Evolutionary conservation across 2,888 invertebrate species (phyloP).

Genomic region (Acanthoscelides obtectus): DNA sequence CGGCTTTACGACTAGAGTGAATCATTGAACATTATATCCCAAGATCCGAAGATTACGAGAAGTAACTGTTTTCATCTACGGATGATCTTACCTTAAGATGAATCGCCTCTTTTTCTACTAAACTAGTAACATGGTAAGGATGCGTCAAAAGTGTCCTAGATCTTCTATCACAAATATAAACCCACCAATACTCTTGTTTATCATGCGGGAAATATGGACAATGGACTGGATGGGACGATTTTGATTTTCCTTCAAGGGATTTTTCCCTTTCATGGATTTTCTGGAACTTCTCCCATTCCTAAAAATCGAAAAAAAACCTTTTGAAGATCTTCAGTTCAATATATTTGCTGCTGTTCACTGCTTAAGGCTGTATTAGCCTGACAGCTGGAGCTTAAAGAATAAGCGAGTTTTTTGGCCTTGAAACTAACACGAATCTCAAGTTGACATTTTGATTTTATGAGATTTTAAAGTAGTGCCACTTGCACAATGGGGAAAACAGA

Average conservation of each 20-base stretch:
- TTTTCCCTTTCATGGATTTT: constrained; percentile 83
- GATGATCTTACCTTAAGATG: constrained; percentile 64
- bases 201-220: constrained; percentile 93
- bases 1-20: too few relatives aligned
- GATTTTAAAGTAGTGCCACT: too few relatives aligned
- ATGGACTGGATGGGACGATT: constrained; percentile 94
- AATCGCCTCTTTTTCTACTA: constrained; percentile 85
- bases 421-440: too few relatives aligned
- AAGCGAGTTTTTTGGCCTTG: too few relatives aligned
- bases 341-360: too few relatives aligned
- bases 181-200: constrained; percentile 99
- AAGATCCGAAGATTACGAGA: not conserved
- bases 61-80: not conserved
- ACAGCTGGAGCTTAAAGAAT: too few relatives aligned
- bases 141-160: constrained; percentile 86
- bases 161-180: constrained; percentile 95
- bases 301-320: constrained; percentile 9
- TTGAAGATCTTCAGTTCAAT: too few relatives aligned
- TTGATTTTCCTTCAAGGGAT: constrained; percentile 85
- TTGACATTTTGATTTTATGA: too few relatives aligned
- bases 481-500: too few relatives aligned
- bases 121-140: constrained; percentile 89
- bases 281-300: constrained; percentile 91
- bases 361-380: too few relatives aligned
- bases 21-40: too few relatives aligned